Evolutionary conservation across 1,140 invertebrate species (phyloP).

Genomic region (Zaprionus capensis): DNA sequence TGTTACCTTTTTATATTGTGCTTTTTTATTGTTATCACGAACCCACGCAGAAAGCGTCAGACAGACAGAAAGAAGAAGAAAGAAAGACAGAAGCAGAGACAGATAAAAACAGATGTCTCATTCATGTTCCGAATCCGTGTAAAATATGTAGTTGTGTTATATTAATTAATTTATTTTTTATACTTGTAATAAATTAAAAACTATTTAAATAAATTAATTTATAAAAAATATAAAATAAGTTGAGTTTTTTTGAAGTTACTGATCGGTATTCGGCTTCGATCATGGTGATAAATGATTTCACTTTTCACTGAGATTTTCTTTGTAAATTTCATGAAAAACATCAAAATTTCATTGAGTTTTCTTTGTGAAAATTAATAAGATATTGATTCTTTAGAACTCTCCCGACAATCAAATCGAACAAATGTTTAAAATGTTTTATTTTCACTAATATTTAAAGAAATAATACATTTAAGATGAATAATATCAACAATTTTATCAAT

Average conservation of each 20-base stretch:
- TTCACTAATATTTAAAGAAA: too few relatives aligned
- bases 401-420: too few relatives aligned
- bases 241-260: not conserved
- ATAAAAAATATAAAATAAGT: conserved; percentile 35
- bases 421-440: too few relatives aligned
- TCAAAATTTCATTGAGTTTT: too few relatives aligned
- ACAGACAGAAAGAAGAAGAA: not conserved
- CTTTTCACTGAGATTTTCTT: too few relatives aligned
- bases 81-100: not conserved
- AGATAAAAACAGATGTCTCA: conserved; percentile 11
- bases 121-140: conserved; percentile 56
- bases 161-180: conserved; percentile 78
- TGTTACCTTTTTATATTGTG: conserved; percentile 41
- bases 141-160: conserved; percentile 61
- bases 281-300: too few relatives aligned
- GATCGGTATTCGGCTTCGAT: not conserved
- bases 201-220: conserved; percentile 83
- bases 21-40: conserved; percentile 34
- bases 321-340: too few relatives aligned
- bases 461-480: not conserved
- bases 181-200: conserved; percentile 78
- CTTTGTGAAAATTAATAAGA: too few relatives aligned
- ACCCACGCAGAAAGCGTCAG: conserved; percentile 21
- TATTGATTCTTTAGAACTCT: too few relatives aligned
- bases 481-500: not conserved